Percentiles rank a stretch among this genome's conserved stretches.
Conservation (phyloP, 2,797 vertebrate genomes). For the Hyperoplus lanceolatus region DNA sequence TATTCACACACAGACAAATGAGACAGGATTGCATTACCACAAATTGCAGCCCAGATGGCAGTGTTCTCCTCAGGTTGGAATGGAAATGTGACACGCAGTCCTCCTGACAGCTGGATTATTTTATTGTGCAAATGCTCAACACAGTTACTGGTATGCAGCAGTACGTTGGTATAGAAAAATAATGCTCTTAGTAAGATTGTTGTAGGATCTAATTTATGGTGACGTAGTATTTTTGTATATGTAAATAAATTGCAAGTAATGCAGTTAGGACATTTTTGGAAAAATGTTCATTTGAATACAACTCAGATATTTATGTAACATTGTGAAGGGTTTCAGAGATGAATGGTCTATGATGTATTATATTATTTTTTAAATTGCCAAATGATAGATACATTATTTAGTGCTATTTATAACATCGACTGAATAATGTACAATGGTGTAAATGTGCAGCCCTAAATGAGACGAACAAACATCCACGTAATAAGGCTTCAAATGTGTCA, state of each 20-base stretch:
- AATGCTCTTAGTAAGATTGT: background rate
- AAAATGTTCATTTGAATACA: background rate
- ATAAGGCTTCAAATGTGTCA: slow-evolving; percentile 54
- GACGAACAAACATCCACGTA: slow-evolving; percentile 46
- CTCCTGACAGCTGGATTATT: slow-evolving; percentile 50
- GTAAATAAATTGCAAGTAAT: background rate
- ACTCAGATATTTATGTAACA: slow-evolving; percentile 6
- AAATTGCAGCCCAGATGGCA: slow-evolving; percentile 79
- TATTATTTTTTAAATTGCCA: background rate
- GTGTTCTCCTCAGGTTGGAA: slow-evolving; percentile 80
- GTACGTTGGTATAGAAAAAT: slow-evolving; percentile 15
- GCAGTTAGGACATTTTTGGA: background rate
- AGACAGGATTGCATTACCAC: slow-evolving; percentile 68
- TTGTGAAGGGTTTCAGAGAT: background rate
- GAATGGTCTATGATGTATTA: background rate
- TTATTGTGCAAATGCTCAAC: slow-evolving; percentile 32
- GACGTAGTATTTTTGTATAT: background rate
- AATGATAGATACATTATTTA: background rate
- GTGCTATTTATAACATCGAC: background rate
- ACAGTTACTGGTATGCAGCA: slow-evolving; percentile 1
- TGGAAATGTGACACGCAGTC: slow-evolving; percentile 49
- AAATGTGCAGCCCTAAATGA: slow-evolving; percentile 40
- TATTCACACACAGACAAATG: slow-evolving; percentile 35
- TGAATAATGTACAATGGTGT: slow-evolving; percentile 1
- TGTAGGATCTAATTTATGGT: background rate